Percentiles rank a stretch among this genome's conserved stretches.
phyloP scores from a whole-genome alignment of 2,888 invertebrate genomes.

The Plemyria rubiginata region DNA sequence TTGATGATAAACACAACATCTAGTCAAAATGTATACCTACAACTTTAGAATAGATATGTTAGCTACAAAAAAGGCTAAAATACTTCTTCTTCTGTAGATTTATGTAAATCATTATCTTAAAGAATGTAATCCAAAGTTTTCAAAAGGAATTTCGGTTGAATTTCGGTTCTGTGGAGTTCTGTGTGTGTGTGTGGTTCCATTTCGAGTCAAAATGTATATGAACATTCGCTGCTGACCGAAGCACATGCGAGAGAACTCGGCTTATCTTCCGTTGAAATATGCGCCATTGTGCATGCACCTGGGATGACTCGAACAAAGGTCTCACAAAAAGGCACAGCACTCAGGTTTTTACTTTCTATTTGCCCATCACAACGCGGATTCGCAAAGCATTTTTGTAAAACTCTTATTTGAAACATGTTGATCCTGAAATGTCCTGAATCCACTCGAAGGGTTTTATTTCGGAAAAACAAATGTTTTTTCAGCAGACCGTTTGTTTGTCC shows the following conservation, averaged over 20 bases:
- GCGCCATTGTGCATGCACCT: neutral
- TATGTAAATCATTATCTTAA: too few relatives aligned
- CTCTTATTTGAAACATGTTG: conserved; percentile 25
- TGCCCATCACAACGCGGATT: conserved; percentile 15
- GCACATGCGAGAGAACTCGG: neutral
- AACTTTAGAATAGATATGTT: too few relatives aligned
- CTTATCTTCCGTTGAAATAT: conserved; percentile 1
- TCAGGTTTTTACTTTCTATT: neutral
- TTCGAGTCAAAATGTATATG: too few relatives aligned
- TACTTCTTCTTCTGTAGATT: too few relatives aligned
- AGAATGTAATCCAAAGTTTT: too few relatives aligned
- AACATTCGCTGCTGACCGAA: neutral
- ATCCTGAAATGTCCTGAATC: conserved; percentile 14
- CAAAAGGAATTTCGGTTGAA: too few relatives aligned
- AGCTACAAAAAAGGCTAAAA: too few relatives aligned
- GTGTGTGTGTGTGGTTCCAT: too few relatives aligned
- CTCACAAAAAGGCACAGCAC: neutral
- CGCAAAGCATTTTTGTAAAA: conserved; percentile 14
- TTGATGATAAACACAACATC: too few relatives aligned
- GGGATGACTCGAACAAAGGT: neutral
- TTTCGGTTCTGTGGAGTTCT: too few relatives aligned
- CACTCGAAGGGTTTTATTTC: conserved; percentile 13
- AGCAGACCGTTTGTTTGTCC: conserved; percentile 15
- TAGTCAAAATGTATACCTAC: too few relatives aligned
- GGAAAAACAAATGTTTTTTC: conserved; percentile 23